phyloP scores from a whole-genome alignment of 2,888 invertebrate genomes.

The Clanis bilineata region DNA sequence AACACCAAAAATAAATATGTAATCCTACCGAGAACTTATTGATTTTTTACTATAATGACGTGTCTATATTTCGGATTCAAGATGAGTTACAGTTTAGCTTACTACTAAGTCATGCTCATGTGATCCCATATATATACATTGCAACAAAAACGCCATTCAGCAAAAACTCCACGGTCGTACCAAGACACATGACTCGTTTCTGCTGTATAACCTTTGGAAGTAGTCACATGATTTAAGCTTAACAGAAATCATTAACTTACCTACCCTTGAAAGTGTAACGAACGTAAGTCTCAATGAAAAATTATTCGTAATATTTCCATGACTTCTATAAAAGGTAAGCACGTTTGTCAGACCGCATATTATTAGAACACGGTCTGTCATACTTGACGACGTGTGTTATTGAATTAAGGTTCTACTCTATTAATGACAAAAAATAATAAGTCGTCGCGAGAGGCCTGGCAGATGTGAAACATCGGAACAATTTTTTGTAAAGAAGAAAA shows the following conservation, averaged over 20 bases:
- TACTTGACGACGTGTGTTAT: not conserved
- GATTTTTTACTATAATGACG: no score
- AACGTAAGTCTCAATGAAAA: constrained; percentile 31
- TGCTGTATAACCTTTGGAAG: constrained; percentile 17
- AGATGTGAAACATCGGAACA: no score
- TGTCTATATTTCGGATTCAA: not conserved
- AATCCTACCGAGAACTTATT: no score
- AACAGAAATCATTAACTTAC: constrained; percentile 47
- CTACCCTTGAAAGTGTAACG: constrained; percentile 42
- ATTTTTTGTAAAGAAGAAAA: no score
- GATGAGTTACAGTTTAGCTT: not conserved
- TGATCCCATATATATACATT: not conserved
- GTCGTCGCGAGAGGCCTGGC: no score
- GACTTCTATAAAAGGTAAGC: constrained; percentile 14
- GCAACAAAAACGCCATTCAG: constrained; percentile 1
- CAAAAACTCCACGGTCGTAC: constrained; percentile 14
- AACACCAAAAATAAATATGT: no score
- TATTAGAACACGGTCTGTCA: not conserved
- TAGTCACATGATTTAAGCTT: constrained; percentile 33
- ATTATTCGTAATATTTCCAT: constrained; percentile 20
- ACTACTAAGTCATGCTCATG: not conserved
- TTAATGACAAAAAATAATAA: not conserved
- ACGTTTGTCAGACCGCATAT: constrained; percentile 14
- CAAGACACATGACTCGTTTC: constrained; percentile 15
- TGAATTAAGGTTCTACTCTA: not conserved